Conservation (phyloP, 23 tunicate species). For the Trididemnum clinides region DNA sequence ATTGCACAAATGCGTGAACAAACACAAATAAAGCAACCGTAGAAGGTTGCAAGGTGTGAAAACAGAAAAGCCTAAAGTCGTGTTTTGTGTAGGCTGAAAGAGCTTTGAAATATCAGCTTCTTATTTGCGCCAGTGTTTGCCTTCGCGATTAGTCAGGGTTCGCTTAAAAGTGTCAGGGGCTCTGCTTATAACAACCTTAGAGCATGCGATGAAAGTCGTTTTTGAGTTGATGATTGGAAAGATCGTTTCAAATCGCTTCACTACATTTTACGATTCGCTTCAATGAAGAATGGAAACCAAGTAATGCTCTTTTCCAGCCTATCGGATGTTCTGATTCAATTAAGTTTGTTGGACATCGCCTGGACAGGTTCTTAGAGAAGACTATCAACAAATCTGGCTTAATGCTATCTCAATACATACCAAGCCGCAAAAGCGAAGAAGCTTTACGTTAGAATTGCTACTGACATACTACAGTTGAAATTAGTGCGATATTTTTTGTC, state of each 20-base stretch:
- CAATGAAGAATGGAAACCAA: slow-evolving; percentile 1
- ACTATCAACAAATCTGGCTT: too few relatives aligned
- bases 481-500: too few relatives aligned
- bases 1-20: neutral
- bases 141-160: slow-evolving; percentile 29
- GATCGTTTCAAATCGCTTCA: neutral
- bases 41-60: slow-evolving; percentile 9
- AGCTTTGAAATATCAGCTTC: slow-evolving; percentile 8
- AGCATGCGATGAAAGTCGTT: slow-evolving; percentile 18
- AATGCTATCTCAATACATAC: too few relatives aligned
- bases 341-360: too few relatives aligned
- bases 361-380: too few relatives aligned
- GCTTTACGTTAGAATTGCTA: too few relatives aligned
- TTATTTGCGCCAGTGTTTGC: neutral
- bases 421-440: too few relatives aligned
- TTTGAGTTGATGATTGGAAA: slow-evolving; percentile 13
- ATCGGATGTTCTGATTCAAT: slow-evolving; percentile 36
- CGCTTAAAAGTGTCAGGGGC: neutral
- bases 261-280: neutral
- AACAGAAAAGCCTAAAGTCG: neutral
- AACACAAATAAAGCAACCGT: neutral
- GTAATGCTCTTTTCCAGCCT: neutral
- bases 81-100: neutral
- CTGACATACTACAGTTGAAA: too few relatives aligned
- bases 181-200: neutral